Conservation (phyloP, 1,140 invertebrate species). For the Drosophila trapezifrons region DNA sequence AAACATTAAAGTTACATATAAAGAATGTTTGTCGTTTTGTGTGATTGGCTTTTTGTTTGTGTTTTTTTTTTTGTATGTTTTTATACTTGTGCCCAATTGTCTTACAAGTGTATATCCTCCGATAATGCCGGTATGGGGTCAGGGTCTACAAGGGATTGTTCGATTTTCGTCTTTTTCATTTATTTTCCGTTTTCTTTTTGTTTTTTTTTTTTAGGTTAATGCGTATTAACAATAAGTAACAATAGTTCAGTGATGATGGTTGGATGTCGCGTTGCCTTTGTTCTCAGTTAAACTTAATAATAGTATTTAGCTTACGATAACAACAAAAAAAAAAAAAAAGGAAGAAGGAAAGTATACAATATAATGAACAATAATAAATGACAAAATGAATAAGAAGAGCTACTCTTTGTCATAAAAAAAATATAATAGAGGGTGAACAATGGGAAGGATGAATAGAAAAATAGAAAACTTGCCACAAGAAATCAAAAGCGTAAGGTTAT, state of each 20-base stretch:
- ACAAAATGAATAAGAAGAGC: conserved; percentile 7
- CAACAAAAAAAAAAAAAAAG: conserved; percentile 21
- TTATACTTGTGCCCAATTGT: conserved; percentile 19
- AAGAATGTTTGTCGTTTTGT: conserved; percentile 21
- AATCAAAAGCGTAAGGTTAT: background rate
- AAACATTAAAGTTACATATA: conserved; percentile 28
- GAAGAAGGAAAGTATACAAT: background rate
- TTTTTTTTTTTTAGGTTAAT: conserved; percentile 5
- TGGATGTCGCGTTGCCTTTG: conserved; percentile 38
- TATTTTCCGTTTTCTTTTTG: conserved; percentile 7
- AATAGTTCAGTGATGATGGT: conserved; percentile 33
- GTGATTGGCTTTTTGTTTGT: background rate
- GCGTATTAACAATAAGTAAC: conserved; percentile 48
- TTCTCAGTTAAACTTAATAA: conserved; percentile 41
- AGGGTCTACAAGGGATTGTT: conserved; percentile 11
- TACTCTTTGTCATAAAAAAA: conserved; percentile 7
- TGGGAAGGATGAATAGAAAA: too few relatives aligned
- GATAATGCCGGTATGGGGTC: conserved; percentile 26
- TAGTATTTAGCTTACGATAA: conserved; percentile 35
- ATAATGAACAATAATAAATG: conserved; percentile 23
- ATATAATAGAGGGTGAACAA: too few relatives aligned
- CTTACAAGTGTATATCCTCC: conserved; percentile 9
- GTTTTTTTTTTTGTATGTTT: background rate
- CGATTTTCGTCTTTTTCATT: conserved; percentile 15
- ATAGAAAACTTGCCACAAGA: background rate